Percentiles rank a stretch among this genome's conserved stretches.
phyloP scores from a whole-genome alignment of 2,888 invertebrate genomes.

The Caenorhabditis angaria region DNA sequence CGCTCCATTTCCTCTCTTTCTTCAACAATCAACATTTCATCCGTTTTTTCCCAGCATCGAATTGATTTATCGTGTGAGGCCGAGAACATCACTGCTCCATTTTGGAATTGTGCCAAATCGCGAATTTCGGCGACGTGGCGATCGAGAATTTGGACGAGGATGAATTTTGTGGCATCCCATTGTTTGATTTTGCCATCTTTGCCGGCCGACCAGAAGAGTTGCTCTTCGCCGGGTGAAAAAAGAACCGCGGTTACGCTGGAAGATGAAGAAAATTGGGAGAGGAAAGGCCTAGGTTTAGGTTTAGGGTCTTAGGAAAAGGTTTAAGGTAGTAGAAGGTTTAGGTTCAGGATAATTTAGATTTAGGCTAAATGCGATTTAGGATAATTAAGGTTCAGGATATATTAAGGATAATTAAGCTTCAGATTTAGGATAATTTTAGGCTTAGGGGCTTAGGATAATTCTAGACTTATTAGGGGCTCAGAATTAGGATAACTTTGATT shows the following conservation, averaged over 20 bases:
- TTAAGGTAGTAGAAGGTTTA: too few species aligned
- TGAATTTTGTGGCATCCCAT: slow-evolving; percentile 93
- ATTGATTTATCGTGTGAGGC: slow-evolving; percentile 89
- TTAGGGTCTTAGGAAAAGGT: too few species aligned
- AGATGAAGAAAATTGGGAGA: background rate
- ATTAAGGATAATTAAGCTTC: too few species aligned
- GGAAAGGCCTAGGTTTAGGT: too few species aligned
- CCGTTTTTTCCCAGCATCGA: slow-evolving; percentile 85
- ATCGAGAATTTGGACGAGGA: slow-evolving; percentile 87
- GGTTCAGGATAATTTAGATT: too few species aligned
- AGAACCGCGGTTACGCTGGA: slow-evolving; percentile 84
- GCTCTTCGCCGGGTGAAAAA: slow-evolving; percentile 84
- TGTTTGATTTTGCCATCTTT: slow-evolving; percentile 93
- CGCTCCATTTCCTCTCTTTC: slow-evolving; percentile 82
- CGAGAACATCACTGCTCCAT: slow-evolving; percentile 74
- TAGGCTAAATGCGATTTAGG: too few species aligned
- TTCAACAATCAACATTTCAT: slow-evolving; percentile 89
- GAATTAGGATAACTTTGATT: too few species aligned
- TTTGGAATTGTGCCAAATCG: slow-evolving; percentile 55
- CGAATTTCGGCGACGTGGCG: slow-evolving; percentile 73
- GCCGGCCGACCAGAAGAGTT: slow-evolving; percentile 90
- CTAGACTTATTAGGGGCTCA: too few species aligned
- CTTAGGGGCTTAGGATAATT: too few species aligned
- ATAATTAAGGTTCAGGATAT: too few species aligned
- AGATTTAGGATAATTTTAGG: too few species aligned